Evolutionary conservation across 2,113 vertebrate species (phyloP).

Genomic region (Sander lucioperca): DNA sequence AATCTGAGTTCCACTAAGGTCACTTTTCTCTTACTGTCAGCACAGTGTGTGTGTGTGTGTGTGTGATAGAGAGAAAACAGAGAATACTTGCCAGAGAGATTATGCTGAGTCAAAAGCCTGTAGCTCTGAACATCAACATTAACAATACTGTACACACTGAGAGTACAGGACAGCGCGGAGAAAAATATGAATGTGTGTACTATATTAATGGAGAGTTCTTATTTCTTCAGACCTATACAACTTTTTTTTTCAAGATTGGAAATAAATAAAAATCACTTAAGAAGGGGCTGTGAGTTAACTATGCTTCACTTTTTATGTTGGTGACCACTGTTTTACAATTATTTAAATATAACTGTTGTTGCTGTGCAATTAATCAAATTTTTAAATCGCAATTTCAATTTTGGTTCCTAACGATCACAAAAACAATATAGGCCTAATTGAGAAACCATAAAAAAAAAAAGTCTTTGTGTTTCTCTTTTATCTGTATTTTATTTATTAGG

Average conservation of each 20-base stretch:
- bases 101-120: constrained; percentile 50
- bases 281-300: background rate
- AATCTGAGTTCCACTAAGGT: constrained; percentile 75
- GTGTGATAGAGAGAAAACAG: constrained; percentile 18
- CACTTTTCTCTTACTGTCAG: constrained; percentile 66
- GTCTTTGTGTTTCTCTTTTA: too few relatives aligned
- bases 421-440: too few relatives aligned
- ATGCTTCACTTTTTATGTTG: background rate
- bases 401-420: too few relatives aligned
- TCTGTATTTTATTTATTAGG: too few relatives aligned
- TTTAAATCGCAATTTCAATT: too few relatives aligned
- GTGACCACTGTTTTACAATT: too few relatives aligned
- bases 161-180: background rate
- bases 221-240: background rate
- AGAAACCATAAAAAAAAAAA: too few relatives aligned
- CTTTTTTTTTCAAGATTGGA: too few relatives aligned
- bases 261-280: background rate
- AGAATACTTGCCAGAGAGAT: constrained; percentile 23
- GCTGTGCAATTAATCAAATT: too few relatives aligned
- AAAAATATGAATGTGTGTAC: background rate
- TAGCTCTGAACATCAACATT: constrained; percentile 10
- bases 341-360: too few relatives aligned
- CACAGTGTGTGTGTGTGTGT: constrained; percentile 48
- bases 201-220: background rate
- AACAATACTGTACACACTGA: background rate